These are phyloP conservation scores for Corydoras sp. DNA, from an alignment of 2,113 vertebrate species.

Conservation along the genomic window DNA sequence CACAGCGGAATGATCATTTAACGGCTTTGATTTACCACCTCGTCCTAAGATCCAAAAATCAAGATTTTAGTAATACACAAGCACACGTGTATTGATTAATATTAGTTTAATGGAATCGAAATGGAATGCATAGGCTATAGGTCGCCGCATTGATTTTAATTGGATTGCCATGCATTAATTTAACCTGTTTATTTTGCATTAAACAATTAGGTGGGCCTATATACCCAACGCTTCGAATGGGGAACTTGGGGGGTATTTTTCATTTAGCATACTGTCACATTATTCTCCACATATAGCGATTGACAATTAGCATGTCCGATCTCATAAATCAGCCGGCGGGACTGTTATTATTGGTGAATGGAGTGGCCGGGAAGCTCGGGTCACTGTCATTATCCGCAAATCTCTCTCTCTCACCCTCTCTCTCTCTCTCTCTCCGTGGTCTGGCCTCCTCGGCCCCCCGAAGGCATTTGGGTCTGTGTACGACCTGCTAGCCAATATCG, in stretches of 20 bases:
- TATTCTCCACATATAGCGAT: constrained; percentile 71
- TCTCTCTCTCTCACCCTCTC: constrained; percentile 22
- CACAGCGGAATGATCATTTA: too few relatives aligned
- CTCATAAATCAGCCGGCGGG: constrained; percentile 96
- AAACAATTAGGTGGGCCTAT: neutral
- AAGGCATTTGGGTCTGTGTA: constrained; percentile 71
- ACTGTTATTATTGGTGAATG: constrained; percentile 96
- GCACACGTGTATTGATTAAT: too few relatives aligned
- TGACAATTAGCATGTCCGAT: constrained; percentile 90
- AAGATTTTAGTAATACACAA: too few relatives aligned
- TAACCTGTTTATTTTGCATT: neutral
- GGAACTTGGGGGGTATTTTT: constrained; percentile 45
- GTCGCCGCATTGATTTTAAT: too few relatives aligned
- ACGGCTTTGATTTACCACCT: too few relatives aligned
- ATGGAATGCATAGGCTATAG: too few relatives aligned
- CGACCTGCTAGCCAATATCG: constrained; percentile 91
- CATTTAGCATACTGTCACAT: constrained; percentile 61
- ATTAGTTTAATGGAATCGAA: too few relatives aligned
- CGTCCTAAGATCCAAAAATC: too few relatives aligned
- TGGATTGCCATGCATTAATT: too few relatives aligned
- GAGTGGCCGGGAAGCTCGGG: constrained; percentile 93
- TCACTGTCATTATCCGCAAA: constrained; percentile 97
- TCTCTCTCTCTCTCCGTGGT: constrained; percentile 16
- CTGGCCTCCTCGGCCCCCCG: constrained; percentile 80
- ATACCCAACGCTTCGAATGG: neutral